phyloP scores from a whole-genome alignment of 2,888 invertebrate species.

The Lasioglossum vierecki region DNA sequence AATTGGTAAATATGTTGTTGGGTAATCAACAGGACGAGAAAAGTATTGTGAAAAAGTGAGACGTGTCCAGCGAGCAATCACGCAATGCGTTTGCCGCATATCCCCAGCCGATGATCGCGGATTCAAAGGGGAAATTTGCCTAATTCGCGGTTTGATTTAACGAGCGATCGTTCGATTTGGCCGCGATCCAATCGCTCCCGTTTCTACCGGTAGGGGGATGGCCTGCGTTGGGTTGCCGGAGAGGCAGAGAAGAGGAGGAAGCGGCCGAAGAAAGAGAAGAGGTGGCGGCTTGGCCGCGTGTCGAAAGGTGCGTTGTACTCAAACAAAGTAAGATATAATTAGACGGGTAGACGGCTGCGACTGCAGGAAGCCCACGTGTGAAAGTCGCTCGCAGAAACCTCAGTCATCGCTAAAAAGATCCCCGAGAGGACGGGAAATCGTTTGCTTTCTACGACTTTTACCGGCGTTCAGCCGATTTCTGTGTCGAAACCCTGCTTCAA shows the following conservation, averaged over 20 bases:
- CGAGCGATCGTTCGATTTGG: conserved; percentile 79
- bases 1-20: neutral
- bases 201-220: conserved; percentile 37
- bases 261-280: conserved; percentile 64
- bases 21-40: neutral
- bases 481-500: neutral
- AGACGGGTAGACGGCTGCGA: conserved; percentile 71
- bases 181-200: conserved; percentile 73
- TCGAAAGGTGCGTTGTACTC: conserved; percentile 83
- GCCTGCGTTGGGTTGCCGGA: conserved; percentile 47
- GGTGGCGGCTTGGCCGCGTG: conserved; percentile 75
- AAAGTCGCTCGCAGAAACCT: conserved; percentile 68
- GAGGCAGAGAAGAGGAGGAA: conserved; percentile 57
- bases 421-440: conserved; percentile 60
- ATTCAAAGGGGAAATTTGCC: conserved; percentile 62
- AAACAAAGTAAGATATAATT: conserved; percentile 83
- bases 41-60: neutral
- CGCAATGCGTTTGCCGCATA: neutral
- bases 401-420: conserved; percentile 70
- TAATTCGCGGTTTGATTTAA: conserved; percentile 77
- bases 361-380: conserved; percentile 71
- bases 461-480: conserved; percentile 25
- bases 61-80: neutral
- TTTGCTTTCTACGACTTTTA: conserved; percentile 66
- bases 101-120: conserved; percentile 11